Conservation (phyloP, 2,797 vertebrate species). For the Microcaecilia unicolor region DNA sequence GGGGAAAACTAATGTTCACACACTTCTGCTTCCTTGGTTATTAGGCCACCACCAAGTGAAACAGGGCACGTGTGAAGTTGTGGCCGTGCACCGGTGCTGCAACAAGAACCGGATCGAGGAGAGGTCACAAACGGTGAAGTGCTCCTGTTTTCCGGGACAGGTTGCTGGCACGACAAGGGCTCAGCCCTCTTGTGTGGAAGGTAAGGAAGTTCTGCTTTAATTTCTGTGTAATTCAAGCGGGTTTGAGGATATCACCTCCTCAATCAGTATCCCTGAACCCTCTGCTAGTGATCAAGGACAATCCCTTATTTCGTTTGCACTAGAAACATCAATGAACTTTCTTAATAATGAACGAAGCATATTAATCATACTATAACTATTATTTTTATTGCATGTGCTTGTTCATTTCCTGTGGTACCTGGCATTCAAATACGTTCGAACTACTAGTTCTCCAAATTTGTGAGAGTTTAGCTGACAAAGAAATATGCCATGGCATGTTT, state of each 20-base stretch:
- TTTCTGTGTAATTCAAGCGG: neutral
- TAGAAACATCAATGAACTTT: constrained; percentile 17
- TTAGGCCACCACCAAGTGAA: constrained; percentile 72
- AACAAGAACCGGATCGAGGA: constrained; percentile 94
- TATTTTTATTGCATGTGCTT: constrained; percentile 42
- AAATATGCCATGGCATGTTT: constrained; percentile 19
- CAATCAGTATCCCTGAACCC: constrained; percentile 12
- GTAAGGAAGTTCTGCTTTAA: constrained; percentile 43
- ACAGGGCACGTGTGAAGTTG: constrained; percentile 88
- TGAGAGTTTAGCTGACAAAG: constrained; percentile 25
- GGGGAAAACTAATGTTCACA: too few species aligned
- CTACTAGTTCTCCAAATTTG: neutral
- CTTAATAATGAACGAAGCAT: constrained; percentile 31
- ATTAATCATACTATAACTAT: constrained; percentile 42
- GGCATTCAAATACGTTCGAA: constrained; percentile 9
- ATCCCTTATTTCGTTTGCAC: constrained; percentile 34
- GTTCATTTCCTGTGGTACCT: constrained; percentile 5
- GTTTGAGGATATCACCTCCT: constrained; percentile 3
- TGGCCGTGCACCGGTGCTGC: constrained; percentile 87
- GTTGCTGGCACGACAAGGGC: constrained; percentile 86
- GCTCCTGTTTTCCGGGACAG: constrained; percentile 89
- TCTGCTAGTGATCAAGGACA: constrained; percentile 6
- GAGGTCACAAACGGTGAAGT: constrained; percentile 89
- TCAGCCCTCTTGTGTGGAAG: constrained; percentile 89
- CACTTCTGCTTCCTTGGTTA: neutral